phyloP scores from a whole-genome alignment of 2,113 vertebrate genomes.

The Brienomyrus brachyistius region DNA sequence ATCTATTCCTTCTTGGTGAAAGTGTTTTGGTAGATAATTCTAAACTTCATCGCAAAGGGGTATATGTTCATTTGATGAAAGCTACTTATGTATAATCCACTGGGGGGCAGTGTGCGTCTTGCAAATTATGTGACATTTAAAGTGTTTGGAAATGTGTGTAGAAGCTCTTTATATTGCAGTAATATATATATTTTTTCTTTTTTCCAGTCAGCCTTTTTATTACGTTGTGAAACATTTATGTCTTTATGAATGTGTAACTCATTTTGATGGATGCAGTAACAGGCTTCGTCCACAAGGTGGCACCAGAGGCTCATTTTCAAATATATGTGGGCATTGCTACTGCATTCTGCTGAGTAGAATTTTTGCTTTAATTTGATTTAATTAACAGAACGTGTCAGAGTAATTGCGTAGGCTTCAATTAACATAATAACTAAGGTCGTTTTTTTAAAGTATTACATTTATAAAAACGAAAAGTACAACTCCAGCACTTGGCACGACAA shows the following conservation, averaged over 20 bases:
- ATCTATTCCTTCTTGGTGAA: background rate
- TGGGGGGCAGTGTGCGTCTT: slow-evolving; percentile 18
- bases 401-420: background rate
- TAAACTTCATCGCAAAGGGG: background rate
- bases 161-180: background rate
- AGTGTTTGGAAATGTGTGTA: background rate
- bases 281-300: background rate
- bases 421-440: background rate
- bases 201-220: background rate
- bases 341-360: background rate
- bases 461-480: background rate
- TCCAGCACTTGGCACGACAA: background rate
- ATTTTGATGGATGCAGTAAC: background rate
- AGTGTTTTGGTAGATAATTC: background rate
- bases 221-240: background rate
- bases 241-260: background rate
- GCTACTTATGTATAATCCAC: background rate
- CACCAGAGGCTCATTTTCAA: slow-evolving; percentile 5
- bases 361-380: background rate
- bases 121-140: slow-evolving; percentile 1
- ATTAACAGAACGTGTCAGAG: background rate
- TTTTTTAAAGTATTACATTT: background rate
- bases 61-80: background rate
- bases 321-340: background rate
- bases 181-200: background rate